phyloP scores from a whole-genome alignment of 2,113 vertebrate genomes.

The Crypturellus undulatus region DNA sequence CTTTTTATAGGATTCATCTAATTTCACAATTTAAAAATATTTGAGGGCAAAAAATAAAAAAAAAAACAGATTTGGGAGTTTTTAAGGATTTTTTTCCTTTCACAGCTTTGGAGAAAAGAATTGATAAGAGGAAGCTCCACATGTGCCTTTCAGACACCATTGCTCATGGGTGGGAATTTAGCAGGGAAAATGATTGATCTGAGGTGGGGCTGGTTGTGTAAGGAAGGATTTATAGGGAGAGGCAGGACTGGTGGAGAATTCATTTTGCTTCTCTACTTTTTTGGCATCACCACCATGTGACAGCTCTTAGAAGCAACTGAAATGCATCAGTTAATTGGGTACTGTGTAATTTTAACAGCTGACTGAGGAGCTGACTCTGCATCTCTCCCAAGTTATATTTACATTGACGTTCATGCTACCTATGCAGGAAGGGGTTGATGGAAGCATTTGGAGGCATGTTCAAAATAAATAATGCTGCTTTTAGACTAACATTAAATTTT shows the following conservation, averaged over 20 bases:
- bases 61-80: background rate
- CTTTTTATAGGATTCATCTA: background rate
- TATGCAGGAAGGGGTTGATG: background rate
- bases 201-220: background rate
- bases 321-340: background rate
- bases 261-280: background rate
- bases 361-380: background rate
- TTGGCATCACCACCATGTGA: background rate
- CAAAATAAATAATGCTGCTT: background rate
- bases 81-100: background rate
- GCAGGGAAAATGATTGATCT: background rate
- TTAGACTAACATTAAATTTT: background rate
- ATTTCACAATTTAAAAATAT: background rate
- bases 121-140: background rate
- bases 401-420: background rate
- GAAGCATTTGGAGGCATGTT: background rate
- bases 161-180: background rate
- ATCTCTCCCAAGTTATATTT: background rate
- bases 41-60: background rate
- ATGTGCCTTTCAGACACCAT: accelerated
- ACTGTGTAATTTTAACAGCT: background rate
- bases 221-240: background rate
- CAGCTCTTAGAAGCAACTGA: background rate
- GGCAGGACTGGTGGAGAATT: background rate
- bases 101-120: background rate